Evolutionary conservation across 2,797 vertebrate genomes (phyloP).

Genomic region (Salarias fasciatus): DNA sequence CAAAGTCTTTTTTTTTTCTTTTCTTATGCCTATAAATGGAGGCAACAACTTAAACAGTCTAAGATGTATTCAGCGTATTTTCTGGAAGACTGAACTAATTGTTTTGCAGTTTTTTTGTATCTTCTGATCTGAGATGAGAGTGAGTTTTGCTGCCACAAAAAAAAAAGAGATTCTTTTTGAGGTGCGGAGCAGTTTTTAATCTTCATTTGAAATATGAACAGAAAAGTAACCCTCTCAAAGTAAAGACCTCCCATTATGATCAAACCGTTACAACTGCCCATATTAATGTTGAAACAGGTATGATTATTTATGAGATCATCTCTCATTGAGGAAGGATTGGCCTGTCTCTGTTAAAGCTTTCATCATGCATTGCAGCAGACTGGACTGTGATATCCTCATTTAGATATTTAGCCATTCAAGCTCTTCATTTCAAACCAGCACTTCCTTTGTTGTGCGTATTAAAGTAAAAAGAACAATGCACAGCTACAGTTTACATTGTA

Average conservation of each 20-base stretch:
- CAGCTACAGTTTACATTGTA: too few species aligned
- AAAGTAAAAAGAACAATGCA: background rate
- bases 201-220: too few species aligned
- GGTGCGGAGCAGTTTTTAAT: too few species aligned
- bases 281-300: conserved; percentile 45
- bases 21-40: too few species aligned
- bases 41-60: too few species aligned
- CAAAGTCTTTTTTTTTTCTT: too few species aligned
- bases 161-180: too few species aligned
- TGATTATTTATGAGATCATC: conserved; percentile 57
- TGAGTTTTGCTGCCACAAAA: too few species aligned
- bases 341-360: conserved; percentile 43
- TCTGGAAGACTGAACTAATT: too few species aligned
- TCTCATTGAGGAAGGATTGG: conserved; percentile 31
- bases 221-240: conserved; percentile 12
- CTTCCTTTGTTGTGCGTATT: background rate
- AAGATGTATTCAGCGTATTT: too few species aligned
- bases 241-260: conserved; percentile 57
- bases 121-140: too few species aligned
- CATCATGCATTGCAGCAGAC: conserved; percentile 40
- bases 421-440: background rate
- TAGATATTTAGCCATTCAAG: background rate
- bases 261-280: conserved; percentile 38
- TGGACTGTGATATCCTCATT: conserved; percentile 36
- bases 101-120: too few species aligned